phyloP scores from a whole-genome alignment of 2,888 invertebrate genomes.

The Tachina grossa region DNA sequence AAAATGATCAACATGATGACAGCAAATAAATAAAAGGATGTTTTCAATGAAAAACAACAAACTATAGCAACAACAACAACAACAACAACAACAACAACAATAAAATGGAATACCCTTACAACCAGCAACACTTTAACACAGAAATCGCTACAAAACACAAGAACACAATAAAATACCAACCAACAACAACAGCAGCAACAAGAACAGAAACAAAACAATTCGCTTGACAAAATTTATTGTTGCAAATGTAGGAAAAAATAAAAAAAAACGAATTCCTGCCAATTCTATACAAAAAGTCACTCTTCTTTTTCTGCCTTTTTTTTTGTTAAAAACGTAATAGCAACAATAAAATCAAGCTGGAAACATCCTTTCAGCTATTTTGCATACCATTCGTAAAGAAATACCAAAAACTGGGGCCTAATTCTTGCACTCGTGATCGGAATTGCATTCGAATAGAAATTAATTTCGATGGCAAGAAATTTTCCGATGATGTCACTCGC shows the following conservation, averaged over 20 bases:
- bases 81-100: not conserved
- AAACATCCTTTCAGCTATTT: constrained; percentile 71
- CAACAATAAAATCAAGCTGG: constrained; percentile 61
- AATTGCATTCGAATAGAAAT: too few relatives aligned
- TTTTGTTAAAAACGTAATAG: constrained; percentile 26
- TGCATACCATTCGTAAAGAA: constrained; percentile 71
- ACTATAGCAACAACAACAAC: constrained; percentile 47
- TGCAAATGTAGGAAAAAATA: constrained; percentile 68
- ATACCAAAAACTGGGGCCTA: constrained; percentile 63
- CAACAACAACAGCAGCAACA: constrained; percentile 33
- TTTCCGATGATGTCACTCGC: too few relatives aligned
- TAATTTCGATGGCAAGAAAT: too few relatives aligned
- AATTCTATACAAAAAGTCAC: constrained; percentile 52
- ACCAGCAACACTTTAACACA: constrained; percentile 38
- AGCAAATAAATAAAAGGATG: constrained; percentile 68
- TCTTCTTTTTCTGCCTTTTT: constrained; percentile 2
- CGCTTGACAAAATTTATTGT: constrained; percentile 75
- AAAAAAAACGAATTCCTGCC: constrained; percentile 55
- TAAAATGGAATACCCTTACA: constrained; percentile 26
- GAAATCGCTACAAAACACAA: constrained; percentile 51
- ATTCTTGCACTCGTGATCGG: too few relatives aligned
- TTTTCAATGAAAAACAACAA: constrained; percentile 55
- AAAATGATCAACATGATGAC: constrained; percentile 65
- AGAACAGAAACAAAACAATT: constrained; percentile 68
- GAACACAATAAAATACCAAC: constrained; percentile 56